These are phyloP conservation scores for Acomys russatus DNA, from an alignment of 2,797 vertebrate genomes.

Conservation along the genomic window DNA sequence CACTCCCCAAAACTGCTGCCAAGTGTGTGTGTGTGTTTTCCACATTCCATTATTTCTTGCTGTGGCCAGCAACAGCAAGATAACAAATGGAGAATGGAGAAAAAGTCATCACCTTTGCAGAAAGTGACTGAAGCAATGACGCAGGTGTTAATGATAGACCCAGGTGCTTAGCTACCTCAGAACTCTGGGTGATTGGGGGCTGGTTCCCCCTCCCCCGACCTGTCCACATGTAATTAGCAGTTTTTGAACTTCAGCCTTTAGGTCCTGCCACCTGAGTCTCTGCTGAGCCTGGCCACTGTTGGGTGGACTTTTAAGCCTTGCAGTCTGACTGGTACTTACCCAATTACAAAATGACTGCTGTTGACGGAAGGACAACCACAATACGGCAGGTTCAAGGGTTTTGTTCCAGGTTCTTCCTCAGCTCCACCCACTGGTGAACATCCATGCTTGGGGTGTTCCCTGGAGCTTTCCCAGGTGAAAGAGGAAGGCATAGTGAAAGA, in stretches of 20 bases:
- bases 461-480: not conserved
- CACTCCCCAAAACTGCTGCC: not conserved
- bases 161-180: not conserved
- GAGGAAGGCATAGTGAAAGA: not conserved
- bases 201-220: too few species aligned
- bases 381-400: accelerated
- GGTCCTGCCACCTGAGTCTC: not conserved
- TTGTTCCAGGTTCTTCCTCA: not conserved
- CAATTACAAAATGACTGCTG: not conserved
- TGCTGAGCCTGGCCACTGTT: not conserved
- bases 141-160: not conserved
- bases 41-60: not conserved
- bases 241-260: not conserved
- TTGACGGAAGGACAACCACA: not conserved
- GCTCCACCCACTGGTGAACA: too few species aligned
- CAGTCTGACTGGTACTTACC: not conserved
- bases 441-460: not conserved
- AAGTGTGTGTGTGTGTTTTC: not conserved
- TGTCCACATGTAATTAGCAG: too few species aligned
- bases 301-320: not conserved
- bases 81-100: not conserved
- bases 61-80: not conserved
- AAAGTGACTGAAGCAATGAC: not conserved
- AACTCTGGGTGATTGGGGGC: not conserved
- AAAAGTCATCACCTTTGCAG: not conserved